These are phyloP conservation scores for Cynodonichthys magdalenae DNA, from an alignment of 2,797 vertebrate species.

Conservation along the genomic window DNA sequence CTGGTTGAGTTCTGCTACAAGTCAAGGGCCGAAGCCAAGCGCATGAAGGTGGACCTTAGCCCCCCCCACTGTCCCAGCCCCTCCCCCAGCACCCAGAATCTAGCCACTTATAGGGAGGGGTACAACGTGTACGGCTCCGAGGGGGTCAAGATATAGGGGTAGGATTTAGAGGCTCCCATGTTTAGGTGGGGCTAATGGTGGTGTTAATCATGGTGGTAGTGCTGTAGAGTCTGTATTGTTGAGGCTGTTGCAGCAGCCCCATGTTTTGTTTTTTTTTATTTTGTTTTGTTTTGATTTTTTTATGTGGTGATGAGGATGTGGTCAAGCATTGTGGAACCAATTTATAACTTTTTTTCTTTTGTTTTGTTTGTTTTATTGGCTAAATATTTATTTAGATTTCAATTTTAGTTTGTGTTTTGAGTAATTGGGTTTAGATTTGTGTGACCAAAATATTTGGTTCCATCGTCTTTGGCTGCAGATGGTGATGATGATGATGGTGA, in stretches of 20 bases:
- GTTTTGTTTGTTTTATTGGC: conserved; percentile 19
- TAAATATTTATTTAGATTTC: conserved; percentile 41
- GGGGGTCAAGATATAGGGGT: conserved; percentile 99
- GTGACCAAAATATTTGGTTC: conserved; percentile 82
- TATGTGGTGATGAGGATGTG: conserved; percentile 89
- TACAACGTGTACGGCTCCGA: conserved; percentile 99
- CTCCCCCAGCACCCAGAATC: conserved; percentile 99
- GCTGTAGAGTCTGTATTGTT: conserved; percentile 69
- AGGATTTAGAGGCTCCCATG: conserved; percentile 94
- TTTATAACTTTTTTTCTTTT: conserved; percentile 11
- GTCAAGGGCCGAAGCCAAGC: conserved; percentile 99
- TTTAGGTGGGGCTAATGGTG: conserved; percentile 88
- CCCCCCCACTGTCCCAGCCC: conserved; percentile 96
- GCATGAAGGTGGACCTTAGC: conserved; percentile 99
- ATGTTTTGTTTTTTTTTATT: not conserved
- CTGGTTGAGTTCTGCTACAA: conserved; percentile 99
- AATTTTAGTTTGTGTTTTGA: conserved; percentile 46
- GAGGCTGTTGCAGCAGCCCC: conserved; percentile 60
- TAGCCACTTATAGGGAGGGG: conserved; percentile 99
- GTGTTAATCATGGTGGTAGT: conserved; percentile 73
- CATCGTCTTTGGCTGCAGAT: conserved; percentile 91
- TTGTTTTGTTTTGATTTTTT: conserved; percentile 59
- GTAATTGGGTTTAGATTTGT: conserved; percentile 66
- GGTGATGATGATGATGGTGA: conserved; percentile 76
- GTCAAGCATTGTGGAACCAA: conserved; percentile 83